phyloP scores from a whole-genome alignment of 2,888 invertebrate species.

The Agrotis exclamationis region DNA sequence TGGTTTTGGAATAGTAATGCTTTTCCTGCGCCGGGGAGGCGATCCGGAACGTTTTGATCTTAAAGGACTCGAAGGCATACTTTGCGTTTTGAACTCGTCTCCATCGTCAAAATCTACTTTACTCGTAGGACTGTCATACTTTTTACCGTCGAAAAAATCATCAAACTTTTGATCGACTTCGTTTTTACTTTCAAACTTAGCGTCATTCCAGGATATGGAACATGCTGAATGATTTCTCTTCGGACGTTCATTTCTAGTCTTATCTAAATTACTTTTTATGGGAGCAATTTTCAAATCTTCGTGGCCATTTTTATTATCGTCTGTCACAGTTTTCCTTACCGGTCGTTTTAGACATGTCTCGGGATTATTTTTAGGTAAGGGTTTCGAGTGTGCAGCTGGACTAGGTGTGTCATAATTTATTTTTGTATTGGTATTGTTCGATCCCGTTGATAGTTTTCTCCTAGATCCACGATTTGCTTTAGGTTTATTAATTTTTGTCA shows the following conservation, averaged over 20 bases:
- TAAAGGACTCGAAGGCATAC: constrained; percentile 91
- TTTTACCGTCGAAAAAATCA: constrained; percentile 80
- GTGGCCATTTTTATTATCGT: constrained; percentile 59
- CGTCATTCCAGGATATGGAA: constrained; percentile 88
- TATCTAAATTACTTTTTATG: constrained; percentile 73
- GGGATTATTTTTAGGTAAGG: constrained; percentile 52
- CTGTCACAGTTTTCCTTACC: constrained; percentile 63
- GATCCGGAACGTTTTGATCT: constrained; percentile 80
- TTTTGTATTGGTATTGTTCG: constrained; percentile 68
- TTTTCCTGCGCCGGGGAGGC: constrained; percentile 75
- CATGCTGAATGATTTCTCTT: constrained; percentile 86
- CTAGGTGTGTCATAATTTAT: constrained; percentile 56
- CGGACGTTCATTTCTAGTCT: constrained; percentile 75
- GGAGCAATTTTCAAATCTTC: constrained; percentile 70
- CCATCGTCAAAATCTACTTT: constrained; percentile 69
- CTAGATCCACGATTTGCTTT: constrained; percentile 45
- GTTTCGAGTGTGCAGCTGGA: constrained; percentile 52
- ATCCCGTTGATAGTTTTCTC: constrained; percentile 50
- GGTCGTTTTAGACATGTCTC: constrained; percentile 72
- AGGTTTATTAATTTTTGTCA: constrained; percentile 57
- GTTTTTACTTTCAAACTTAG: constrained; percentile 78
- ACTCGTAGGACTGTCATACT: constrained; percentile 63
- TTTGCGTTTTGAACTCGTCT: constrained; percentile 86
- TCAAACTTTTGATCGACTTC: constrained; percentile 85
- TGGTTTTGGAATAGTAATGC: constrained; percentile 92